Evolutionary conservation across 2,797 vertebrate genomes (phyloP).

Genomic region (Ctenosaura bakeri): DNA sequence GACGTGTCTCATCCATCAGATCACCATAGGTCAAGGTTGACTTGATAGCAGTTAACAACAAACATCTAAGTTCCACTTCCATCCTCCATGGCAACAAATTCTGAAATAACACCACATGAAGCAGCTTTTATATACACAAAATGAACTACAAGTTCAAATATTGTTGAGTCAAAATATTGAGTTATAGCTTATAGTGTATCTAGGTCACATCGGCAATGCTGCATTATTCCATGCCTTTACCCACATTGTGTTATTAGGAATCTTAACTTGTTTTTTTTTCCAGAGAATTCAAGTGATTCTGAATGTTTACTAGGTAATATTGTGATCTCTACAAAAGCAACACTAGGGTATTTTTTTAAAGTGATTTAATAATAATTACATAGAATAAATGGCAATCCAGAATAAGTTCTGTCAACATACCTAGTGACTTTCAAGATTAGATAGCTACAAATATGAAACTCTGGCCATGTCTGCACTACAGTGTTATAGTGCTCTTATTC

Average conservation of each 20-base stretch:
- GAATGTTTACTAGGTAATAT: slow-evolving; percentile 15
- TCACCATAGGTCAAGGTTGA: too few species aligned
- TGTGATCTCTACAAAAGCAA: not conserved
- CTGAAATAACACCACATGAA: slow-evolving; percentile 30
- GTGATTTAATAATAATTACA: slow-evolving; percentile 17
- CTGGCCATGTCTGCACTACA: too few species aligned
- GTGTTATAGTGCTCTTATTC: too few species aligned
- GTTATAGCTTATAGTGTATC: not conserved
- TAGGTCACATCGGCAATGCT: not conserved
- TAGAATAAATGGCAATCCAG: slow-evolving; percentile 16
- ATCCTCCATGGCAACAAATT: slow-evolving; percentile 36
- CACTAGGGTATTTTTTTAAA: not conserved
- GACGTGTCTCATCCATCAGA: too few species aligned
- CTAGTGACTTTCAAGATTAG: not conserved
- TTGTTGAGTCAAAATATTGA: slow-evolving; percentile 5
- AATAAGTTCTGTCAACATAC: not conserved
- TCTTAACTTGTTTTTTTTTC: not conserved
- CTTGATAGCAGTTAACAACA: too few species aligned
- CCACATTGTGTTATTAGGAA: not conserved
- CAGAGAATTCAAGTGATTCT: slow-evolving; percentile 9
- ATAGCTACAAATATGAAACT: not conserved
- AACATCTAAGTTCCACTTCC: slow-evolving; percentile 30
- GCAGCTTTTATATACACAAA: accelerated
- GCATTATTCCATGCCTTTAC: not conserved
- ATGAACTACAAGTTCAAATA: not conserved